A percentile compares a stretch with the other conserved stretches of the same genome.
phyloP scores from a whole-genome alignment of 2,797 vertebrate species.

The Chaetodon trifasciatus region DNA sequence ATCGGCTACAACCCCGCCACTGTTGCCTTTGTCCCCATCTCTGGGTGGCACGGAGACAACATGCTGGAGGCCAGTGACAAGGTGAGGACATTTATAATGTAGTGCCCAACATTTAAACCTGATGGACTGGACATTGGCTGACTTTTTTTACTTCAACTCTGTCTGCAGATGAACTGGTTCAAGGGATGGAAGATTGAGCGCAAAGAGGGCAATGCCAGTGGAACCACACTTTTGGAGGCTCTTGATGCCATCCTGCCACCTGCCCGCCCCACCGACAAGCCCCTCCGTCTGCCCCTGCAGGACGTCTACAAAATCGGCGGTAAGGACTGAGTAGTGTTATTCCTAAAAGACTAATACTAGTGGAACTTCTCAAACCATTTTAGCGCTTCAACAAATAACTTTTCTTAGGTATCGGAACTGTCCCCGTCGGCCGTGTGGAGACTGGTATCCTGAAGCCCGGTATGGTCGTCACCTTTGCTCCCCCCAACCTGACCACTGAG shows the following conservation, averaged over 20 bases:
- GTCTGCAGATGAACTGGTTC: conserved; percentile 93
- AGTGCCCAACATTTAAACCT: rapidly evolving
- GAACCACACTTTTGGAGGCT: conserved; percentile 93
- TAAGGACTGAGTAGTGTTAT: conserved; percentile 50
- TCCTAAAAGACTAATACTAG: rapidly evolving
- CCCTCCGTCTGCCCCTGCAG: conserved; percentile 95
- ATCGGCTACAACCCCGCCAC: conserved; percentile 88
- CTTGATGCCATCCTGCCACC: conserved; percentile 95
- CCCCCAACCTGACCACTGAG: conserved; percentile 85
- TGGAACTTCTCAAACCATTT: rapidly evolving
- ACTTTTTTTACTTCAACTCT: too few species aligned
- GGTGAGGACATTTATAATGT: conserved; percentile 12
- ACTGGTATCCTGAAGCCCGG: conserved; percentile 86
- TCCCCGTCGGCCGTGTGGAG: conserved; percentile 87
- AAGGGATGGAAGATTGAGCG: conserved; percentile 96
- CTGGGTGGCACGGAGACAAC: conserved; percentile 90
- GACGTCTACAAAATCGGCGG: conserved; percentile 98
- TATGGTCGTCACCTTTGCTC: conserved; percentile 87
- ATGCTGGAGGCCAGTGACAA: conserved; percentile 87
- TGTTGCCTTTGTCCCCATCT: conserved; percentile 87
- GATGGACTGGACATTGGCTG: too few species aligned
- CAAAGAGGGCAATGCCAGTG: conserved; percentile 91
- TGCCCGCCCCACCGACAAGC: conserved; percentile 93
- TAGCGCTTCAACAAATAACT: not conserved
- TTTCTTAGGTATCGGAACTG: conserved; percentile 85